Evolutionary conservation across 2,113 vertebrate genomes (phyloP).

Genomic region (Rhynchomys soricoides): DNA sequence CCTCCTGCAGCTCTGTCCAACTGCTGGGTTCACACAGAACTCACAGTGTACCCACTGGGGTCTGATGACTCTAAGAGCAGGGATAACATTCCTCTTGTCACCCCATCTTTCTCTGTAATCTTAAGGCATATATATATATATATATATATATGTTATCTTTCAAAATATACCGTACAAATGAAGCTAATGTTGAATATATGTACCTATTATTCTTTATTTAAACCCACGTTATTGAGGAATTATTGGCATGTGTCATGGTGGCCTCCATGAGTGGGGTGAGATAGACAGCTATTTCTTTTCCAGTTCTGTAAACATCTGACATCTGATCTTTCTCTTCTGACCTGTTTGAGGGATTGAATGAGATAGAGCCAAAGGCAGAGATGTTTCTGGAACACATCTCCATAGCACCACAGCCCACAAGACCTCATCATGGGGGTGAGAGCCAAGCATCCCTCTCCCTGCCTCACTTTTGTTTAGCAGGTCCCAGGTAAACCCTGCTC

Average conservation of each 20-base stretch:
- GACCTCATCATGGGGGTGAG: no score
- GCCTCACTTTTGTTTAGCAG: background rate
- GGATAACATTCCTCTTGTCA: background rate
- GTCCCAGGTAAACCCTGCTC: background rate
- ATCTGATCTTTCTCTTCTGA: background rate
- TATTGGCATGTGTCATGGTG: background rate
- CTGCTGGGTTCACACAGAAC: background rate
- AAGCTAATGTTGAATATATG: background rate
- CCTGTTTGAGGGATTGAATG: background rate
- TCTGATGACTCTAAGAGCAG: background rate
- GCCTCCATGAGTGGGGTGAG: background rate
- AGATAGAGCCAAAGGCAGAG: background rate
- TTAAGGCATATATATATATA: no score
- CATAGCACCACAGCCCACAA: background rate
- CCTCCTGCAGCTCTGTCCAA: background rate
- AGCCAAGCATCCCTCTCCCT: background rate
- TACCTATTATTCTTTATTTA: background rate
- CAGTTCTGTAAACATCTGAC: background rate
- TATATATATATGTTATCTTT: no score
- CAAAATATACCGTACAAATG: no score
- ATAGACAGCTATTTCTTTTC: background rate
- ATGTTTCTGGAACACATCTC: background rate
- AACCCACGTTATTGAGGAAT: background rate
- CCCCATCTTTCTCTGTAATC: rapidly evolving
- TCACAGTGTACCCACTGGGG: background rate